Percentiles rank a stretch among this genome's conserved stretches.
These are phyloP conservation scores for Eledona agricola DNA, from an alignment of 2,888 invertebrate species.

Conservation along the genomic window DNA sequence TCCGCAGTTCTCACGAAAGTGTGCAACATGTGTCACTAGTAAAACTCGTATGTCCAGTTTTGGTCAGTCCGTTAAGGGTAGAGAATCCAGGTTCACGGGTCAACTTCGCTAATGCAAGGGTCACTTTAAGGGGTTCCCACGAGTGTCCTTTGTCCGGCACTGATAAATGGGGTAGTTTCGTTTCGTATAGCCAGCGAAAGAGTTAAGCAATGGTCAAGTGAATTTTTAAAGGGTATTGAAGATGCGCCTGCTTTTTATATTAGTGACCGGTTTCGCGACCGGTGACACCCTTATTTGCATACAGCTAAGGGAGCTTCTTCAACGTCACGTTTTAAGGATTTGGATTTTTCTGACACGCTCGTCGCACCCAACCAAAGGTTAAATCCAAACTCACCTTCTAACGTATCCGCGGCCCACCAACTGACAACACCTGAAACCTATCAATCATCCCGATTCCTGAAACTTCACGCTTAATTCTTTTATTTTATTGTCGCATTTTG, in stretches of 20 bases:
- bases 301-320: constrained; percentile 36
- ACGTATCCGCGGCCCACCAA: too few species aligned
- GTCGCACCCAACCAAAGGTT: too few species aligned
- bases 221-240: constrained; percentile 49
- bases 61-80: constrained; percentile 60
- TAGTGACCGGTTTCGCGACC: constrained; percentile 47
- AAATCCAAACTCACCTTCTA: too few species aligned
- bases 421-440: too few species aligned
- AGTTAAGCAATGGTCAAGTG: constrained; percentile 53
- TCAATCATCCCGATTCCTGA: too few species aligned
- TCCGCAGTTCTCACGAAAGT: constrained; percentile 41
- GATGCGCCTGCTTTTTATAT: constrained; percentile 46
- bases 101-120: constrained; percentile 54
- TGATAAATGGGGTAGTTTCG: constrained; percentile 48
- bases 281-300: constrained; percentile 39
- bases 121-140: constrained; percentile 54
- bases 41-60: constrained; percentile 59
- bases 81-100: constrained; percentile 49
- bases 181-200: constrained; percentile 36
- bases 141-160: constrained; percentile 51
- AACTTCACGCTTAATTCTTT: too few species aligned
- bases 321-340: constrained; percentile 24
- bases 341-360: constrained; percentile 12
- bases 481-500: too few species aligned
- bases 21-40: constrained; percentile 56